Conservation (phyloP, 2,797 vertebrate species). For the Amblyopsis hoosieri region DNA sequence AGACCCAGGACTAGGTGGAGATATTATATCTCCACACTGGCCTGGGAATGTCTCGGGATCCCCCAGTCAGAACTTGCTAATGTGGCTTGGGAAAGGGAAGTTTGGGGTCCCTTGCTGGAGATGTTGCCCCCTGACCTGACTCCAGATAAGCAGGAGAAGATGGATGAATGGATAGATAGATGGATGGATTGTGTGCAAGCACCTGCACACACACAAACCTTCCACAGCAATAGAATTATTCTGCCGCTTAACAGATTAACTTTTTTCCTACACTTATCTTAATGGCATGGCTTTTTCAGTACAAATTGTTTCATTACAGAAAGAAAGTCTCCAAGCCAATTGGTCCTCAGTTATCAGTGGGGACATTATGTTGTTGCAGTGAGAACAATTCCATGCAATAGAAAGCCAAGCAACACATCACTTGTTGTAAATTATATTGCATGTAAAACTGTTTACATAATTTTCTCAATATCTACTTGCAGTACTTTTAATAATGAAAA, state of each 20-base stretch:
- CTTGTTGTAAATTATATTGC: no score
- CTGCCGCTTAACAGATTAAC: constrained; percentile 23
- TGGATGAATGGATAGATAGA: no score
- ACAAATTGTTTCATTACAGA: constrained; percentile 45
- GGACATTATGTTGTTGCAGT: constrained; percentile 53
- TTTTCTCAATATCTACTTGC: constrained; percentile 6
- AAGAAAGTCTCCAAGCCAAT: constrained; percentile 59
- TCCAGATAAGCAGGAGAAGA: no score
- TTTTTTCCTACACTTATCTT: constrained; percentile 28
- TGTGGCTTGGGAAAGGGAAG: no score
- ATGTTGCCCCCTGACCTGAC: no score
- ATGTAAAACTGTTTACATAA: constrained; percentile 19
- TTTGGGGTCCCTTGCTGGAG: no score
- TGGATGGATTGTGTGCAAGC: constrained; percentile 2
- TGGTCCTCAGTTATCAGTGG: constrained; percentile 52
- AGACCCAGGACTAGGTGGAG: no score
- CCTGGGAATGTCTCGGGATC: no score
- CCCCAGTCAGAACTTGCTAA: no score
- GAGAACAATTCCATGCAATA: constrained; percentile 60
- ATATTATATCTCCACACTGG: no score
- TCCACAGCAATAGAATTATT: constrained; percentile 24
- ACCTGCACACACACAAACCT: constrained; percentile 2
- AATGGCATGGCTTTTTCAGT: constrained; percentile 23
- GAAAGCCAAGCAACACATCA: constrained; percentile 31
- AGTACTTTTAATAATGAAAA: neutral